These are phyloP conservation scores for Crocidura indochinensis DNA, from an alignment of 2,797 vertebrate genomes.

Conservation along the genomic window DNA sequence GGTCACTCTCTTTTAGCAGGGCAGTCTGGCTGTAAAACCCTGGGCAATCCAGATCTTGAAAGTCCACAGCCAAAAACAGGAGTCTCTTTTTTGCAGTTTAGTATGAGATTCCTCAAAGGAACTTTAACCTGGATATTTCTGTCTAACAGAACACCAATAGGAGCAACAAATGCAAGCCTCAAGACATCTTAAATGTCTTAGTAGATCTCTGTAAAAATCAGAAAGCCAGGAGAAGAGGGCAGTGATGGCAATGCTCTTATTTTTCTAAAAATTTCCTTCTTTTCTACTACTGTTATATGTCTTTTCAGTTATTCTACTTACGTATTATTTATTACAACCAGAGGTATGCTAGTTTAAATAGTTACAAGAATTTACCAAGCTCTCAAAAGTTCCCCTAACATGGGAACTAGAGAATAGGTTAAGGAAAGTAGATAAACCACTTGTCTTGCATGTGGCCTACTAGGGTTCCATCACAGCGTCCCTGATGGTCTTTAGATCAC, in stretches of 20 bases:
- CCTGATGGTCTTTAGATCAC: too few species aligned
- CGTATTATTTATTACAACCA: too few species aligned
- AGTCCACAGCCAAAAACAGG: slow-evolving; percentile 50
- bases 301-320: too few species aligned
- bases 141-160: background rate
- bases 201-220: background rate
- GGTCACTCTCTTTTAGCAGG: slow-evolving; percentile 36
- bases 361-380: background rate
- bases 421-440: too few species aligned
- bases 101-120: slow-evolving; percentile 22
- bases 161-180: background rate
- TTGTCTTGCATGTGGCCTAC: too few species aligned
- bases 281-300: background rate
- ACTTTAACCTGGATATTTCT: background rate
- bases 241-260: background rate
- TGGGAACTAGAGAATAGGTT: too few species aligned
- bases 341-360: too few species aligned
- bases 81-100: background rate
- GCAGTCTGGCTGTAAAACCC: slow-evolving; percentile 21
- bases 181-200: background rate
- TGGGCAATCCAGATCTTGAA: slow-evolving; percentile 12
- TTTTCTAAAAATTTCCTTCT: too few species aligned
- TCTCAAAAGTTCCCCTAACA: background rate
- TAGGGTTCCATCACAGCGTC: too few species aligned
- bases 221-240: background rate